phyloP scores from a whole-genome alignment of 92 coral and sea anemone genomes.

The Zoanthus solanderi region DNA sequence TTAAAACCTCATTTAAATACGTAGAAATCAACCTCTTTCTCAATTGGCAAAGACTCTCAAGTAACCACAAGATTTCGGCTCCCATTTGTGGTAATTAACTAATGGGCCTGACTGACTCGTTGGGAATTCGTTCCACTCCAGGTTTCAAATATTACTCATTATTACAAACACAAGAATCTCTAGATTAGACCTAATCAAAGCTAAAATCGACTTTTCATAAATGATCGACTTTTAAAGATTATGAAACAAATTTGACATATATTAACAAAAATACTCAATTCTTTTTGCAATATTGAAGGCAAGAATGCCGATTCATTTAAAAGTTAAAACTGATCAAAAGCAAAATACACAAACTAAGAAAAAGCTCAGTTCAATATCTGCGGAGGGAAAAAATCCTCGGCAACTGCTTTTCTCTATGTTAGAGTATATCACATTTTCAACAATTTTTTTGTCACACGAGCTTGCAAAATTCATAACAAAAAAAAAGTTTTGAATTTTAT shows the following conservation, averaged over 20 bases:
- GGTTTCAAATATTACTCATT: constrained; percentile 57
- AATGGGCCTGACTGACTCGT: constrained; percentile 43
- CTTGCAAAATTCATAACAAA: constrained; percentile 13
- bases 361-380: not conserved
- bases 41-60: not conserved
- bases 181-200: constrained; percentile 72
- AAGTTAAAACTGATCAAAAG: constrained; percentile 5
- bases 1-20: constrained; percentile 6
- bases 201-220: constrained; percentile 25
- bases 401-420: not conserved
- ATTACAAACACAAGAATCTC: constrained; percentile 59
- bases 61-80: constrained; percentile 31
- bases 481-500: constrained; percentile 16
- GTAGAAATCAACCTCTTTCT: not conserved
- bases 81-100: constrained; percentile 42
- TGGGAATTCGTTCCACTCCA: constrained; percentile 30
- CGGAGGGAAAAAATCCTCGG: not conserved
- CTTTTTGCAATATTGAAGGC: not conserved
- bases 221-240: constrained; percentile 12
- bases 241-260: constrained; percentile 16
- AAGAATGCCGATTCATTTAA: not conserved
- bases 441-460: not conserved
- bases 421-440: constrained; percentile 14
- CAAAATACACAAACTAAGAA: not conserved
- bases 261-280: not conserved